Conservation (phyloP, 2,113 vertebrate genomes). For the Melanotaenia duboulayi region DNA sequence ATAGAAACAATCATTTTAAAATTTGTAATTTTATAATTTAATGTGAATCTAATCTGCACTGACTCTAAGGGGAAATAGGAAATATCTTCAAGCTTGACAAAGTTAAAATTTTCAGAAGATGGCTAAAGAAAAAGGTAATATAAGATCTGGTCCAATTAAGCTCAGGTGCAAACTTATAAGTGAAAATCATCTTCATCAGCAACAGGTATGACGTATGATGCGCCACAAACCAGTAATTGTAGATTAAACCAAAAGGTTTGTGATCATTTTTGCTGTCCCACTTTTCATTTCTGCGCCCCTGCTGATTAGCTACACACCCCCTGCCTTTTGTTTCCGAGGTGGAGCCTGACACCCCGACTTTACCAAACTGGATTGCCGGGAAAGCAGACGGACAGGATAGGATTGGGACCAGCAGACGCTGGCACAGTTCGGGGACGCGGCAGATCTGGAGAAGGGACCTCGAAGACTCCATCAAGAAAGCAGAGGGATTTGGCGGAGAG, state of each 20-base stretch:
- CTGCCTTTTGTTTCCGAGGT: constrained; percentile 71
- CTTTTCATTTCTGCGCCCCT: constrained; percentile 20
- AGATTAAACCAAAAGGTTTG: constrained; percentile 5
- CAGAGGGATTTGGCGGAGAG: constrained; percentile 18
- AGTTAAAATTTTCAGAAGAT: neutral
- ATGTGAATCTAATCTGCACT: neutral
- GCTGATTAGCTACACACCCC: constrained; percentile 24
- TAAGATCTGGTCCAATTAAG: neutral
- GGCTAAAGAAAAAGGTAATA: neutral
- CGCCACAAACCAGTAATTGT: neutral
- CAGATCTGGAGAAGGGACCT: constrained; percentile 21
- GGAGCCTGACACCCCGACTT: constrained; percentile 74
- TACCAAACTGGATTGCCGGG: constrained; percentile 46
- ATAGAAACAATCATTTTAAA: neutral
- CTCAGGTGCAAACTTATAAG: neutral
- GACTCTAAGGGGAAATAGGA: too few relatives aligned
- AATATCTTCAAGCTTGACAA: neutral
- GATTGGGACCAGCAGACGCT: constrained; percentile 48
- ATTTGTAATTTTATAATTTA: neutral
- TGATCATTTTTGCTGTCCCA: neutral
- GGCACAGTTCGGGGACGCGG: constrained; percentile 51
- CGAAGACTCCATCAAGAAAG: constrained; percentile 12
- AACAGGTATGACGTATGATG: constrained; percentile 68
- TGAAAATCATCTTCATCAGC: constrained; percentile 33
- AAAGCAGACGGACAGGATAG: constrained; percentile 49